Conservation (phyloP, 1,140 invertebrate genomes). For the Mya arenaria region DNA sequence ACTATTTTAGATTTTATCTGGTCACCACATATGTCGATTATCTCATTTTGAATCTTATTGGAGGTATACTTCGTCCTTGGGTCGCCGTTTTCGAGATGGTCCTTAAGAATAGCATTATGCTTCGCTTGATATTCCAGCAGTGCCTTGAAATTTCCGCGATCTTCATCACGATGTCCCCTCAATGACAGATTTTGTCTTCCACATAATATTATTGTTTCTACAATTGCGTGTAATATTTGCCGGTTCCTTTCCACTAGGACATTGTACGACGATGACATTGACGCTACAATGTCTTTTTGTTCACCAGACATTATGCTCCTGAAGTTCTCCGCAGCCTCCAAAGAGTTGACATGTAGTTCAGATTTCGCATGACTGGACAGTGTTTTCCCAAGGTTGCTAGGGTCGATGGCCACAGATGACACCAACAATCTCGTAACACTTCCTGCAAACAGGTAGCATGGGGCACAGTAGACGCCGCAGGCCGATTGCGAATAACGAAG, state of each 20-base stretch:
- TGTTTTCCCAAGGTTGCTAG: not conserved
- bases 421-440: not conserved
- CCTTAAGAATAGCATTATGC: not conserved
- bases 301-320: not conserved
- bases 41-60: not conserved
- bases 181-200: not conserved
- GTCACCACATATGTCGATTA: constrained; percentile 12
- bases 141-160: not conserved
- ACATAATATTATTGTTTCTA: no score
- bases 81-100: not conserved
- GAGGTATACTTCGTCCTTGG: not conserved
- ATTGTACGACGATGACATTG: not conserved
- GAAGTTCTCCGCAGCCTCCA: not conserved
- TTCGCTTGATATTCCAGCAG: not conserved
- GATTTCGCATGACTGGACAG: not conserved
- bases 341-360: not conserved
- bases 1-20: not conserved
- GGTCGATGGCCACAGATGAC: not conserved
- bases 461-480: no score
- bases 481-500: no score
- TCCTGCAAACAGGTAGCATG: no score
- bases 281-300: not conserved
- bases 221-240: not conserved
- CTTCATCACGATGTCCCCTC: not conserved
- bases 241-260: not conserved